Base-by-base conservation (phyloP, 1,140 invertebrate genomes). In the Temnothorax curvispinosus region DNA sequence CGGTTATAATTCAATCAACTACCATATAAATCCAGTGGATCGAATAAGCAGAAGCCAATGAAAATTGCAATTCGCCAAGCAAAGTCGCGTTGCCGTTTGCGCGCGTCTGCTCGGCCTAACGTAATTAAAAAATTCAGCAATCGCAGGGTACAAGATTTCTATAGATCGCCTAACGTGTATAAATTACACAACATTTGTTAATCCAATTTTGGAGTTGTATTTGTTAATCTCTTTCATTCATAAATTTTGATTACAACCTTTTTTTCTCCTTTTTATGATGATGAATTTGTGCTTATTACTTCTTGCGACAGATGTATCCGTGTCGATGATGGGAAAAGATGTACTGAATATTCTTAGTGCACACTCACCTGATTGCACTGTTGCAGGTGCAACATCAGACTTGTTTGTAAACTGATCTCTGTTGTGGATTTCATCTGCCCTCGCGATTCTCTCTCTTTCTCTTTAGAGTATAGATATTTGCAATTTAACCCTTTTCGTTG, bases 1-100 rank as follows among this genome's bases (percentile, higher is more conserved):
- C 82, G 71, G 76, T 90, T 81, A 84, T 85, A 88, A 89, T 90
- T 87, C 84, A 90, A 90, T 84, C 78, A 87, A 86, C 76, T 87
- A 67, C 35, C 35, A 69, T 67, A 78, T 81, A 89, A 89, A 89
- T 72, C 58, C 18, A 32, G 60, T 9, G 78, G 1, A 69, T 69
- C 60, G 77, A 85, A 81, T 56, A 41, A 58, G 74, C 52, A 77
- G 72, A 84, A 56, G 56, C 32, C 56, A 76, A 86, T 88, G 74
- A 60, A 88, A 91, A 88, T 90, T 90, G 54, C 82, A 81, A 71
- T 88, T 62, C 27, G n/a, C 78, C 67, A 80, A 65, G 78, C 69
- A 67, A 86, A 81, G 60, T 89, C 75, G 77, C 32, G 44, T 41
- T 35, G n/a, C 1, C 21, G 13, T 38, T 27, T 27, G 52, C 9